Percentiles rank a stretch among this genome's conserved stretches.
Evolutionary conservation across 2,888 invertebrate genomes (phyloP).

Genomic region (Anaspis maculata): DNA sequence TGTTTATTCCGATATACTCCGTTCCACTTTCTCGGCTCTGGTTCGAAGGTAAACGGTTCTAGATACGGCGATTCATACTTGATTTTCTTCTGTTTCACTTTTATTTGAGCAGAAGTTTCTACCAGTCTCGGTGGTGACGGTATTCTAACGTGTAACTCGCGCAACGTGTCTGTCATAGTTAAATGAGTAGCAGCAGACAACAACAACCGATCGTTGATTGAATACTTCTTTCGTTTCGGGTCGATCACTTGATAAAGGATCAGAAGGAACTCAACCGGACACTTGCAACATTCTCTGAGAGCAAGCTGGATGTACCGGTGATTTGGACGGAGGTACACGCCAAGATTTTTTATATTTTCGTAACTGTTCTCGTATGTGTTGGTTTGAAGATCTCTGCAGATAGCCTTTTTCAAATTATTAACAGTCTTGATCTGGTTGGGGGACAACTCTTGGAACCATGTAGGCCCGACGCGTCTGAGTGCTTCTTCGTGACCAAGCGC

Average conservation of each 20-base stretch:
- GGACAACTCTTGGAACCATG: conserved; percentile 39
- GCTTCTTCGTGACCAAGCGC: conserved; percentile 1
- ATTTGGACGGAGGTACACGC: conserved; percentile 30
- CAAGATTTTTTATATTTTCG: conserved; percentile 28
- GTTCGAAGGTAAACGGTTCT: conserved; percentile 23
- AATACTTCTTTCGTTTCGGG: conserved; percentile 31
- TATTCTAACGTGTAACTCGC: conserved; percentile 38
- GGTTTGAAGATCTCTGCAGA: conserved; percentile 24
- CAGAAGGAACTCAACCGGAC: conserved; percentile 37
- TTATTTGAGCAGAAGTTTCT: not conserved
- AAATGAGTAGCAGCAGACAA: conserved; percentile 38
- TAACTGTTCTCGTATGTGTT: conserved; percentile 25
- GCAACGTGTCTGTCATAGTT: conserved; percentile 32
- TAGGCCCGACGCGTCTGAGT: conserved; percentile 26
- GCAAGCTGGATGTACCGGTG: conserved; percentile 25
- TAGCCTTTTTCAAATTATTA: conserved; percentile 24
- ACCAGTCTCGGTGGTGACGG: conserved; percentile 33
- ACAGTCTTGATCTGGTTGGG: conserved; percentile 29
- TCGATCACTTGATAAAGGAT: conserved; percentile 34
- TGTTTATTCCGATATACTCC: conserved; percentile 30
- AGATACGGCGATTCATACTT: conserved; percentile 34
- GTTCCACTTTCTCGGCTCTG: conserved; percentile 21
- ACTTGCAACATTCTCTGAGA: conserved; percentile 28
- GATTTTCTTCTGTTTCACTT: conserved; percentile 9
- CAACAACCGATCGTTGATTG: conserved; percentile 36